These are phyloP conservation scores for Turnix velox DNA, from an alignment of 2,113 vertebrate species.

Conservation along the genomic window DNA sequence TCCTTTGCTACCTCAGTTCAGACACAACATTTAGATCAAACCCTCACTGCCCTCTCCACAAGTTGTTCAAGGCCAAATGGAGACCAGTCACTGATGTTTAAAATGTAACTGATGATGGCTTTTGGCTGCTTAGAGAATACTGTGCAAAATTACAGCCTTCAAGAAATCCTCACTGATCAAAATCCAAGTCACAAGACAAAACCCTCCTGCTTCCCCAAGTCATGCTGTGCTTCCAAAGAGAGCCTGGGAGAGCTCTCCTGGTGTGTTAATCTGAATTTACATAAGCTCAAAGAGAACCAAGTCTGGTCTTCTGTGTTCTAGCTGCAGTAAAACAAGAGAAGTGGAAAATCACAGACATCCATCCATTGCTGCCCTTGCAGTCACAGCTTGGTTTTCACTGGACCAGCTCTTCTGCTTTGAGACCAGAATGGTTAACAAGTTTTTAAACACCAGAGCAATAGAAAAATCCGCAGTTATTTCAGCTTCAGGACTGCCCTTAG, in stretches of 20 bases:
- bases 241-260: background rate
- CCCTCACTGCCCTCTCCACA: background rate
- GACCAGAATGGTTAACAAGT: background rate
- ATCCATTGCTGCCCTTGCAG: background rate
- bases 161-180: background rate
- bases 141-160: background rate
- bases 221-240: background rate
- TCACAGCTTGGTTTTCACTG: background rate
- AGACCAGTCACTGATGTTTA: background rate
- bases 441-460: constrained; percentile 1
- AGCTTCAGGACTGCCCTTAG: background rate
- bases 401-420: background rate
- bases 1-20: background rate
- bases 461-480: constrained; percentile 5
- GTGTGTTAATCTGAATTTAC: background rate
- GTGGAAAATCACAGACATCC: background rate
- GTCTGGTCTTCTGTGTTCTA: background rate
- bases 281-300: background rate
- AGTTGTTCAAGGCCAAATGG: background rate
- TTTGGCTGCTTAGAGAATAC: background rate
- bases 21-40: background rate
- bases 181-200: background rate
- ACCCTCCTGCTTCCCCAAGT: background rate
- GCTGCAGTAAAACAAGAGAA: background rate
- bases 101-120: background rate